Evolutionary conservation across 1,140 invertebrate genomes (phyloP).

Genomic region (Gryllus bimaculatus): DNA sequence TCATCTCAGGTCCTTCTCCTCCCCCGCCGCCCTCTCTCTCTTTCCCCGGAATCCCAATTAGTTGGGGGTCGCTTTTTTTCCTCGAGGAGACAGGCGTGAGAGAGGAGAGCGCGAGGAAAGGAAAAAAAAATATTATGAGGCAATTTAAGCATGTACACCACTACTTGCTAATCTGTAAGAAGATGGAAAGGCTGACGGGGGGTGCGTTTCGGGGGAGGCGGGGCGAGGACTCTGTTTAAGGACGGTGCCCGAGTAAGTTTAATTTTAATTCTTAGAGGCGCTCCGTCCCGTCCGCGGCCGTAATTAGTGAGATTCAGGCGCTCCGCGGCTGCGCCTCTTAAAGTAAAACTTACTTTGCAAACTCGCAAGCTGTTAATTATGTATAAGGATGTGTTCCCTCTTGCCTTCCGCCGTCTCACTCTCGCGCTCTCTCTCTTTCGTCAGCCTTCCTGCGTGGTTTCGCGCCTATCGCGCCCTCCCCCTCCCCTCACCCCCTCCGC

Average conservation of each 20-base stretch:
- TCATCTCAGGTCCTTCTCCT: neutral
- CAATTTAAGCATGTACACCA: constrained; percentile 8
- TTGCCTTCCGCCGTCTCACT: neutral
- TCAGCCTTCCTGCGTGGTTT: neutral
- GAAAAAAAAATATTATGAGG: constrained; percentile 1
- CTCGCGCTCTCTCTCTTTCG: neutral
- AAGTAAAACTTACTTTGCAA: constrained; percentile 15
- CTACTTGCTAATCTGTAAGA: constrained; percentile 12
- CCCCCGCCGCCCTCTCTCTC: neutral
- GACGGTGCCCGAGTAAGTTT: constrained; percentile 22
- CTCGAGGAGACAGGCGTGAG: neutral
- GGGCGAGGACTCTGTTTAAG: neutral
- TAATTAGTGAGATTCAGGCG: constrained; percentile 22
- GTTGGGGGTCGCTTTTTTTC: neutral
- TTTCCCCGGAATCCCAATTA: constrained; percentile 14
- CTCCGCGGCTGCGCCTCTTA: neutral
- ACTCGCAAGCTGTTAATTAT: constrained; percentile 15
- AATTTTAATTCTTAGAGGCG: constrained; percentile 23
- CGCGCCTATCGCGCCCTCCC: too few species aligned
- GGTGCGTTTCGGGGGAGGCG: neutral
- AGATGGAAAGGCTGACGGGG: neutral
- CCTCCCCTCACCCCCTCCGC: too few species aligned
- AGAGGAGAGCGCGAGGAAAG: neutral
- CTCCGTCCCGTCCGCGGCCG: constrained; percentile 6
- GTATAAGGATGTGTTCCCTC: neutral